These are phyloP conservation scores for Drosophila tropicalis DNA, from an alignment of 1,140 invertebrate species.

Conservation along the genomic window DNA sequence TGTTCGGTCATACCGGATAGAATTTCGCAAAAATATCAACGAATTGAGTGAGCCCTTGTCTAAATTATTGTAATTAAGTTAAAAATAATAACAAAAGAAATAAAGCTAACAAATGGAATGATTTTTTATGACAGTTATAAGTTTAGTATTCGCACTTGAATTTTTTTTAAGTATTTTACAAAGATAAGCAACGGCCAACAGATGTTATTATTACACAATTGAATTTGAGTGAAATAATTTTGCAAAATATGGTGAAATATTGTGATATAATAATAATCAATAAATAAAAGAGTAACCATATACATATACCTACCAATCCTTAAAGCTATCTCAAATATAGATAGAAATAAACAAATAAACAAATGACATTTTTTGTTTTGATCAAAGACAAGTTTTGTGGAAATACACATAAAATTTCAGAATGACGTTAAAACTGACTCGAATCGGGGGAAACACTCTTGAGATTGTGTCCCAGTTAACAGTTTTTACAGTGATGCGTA, in stretches of 20 bases:
- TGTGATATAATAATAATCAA: neutral
- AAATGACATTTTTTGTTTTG: no score
- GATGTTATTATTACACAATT: constrained; percentile 1
- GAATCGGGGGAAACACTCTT: constrained; percentile 11
- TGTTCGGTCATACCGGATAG: neutral
- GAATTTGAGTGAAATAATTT: neutral
- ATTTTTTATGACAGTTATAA: constrained; percentile 2
- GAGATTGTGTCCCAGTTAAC: neutral
- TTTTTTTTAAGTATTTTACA: neutral
- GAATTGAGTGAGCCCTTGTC: neutral
- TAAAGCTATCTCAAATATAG: no score
- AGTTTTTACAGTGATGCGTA: constrained; percentile 5
- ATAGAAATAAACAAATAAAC: no score
- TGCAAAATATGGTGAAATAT: constrained; percentile 13
- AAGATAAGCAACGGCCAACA: neutral
- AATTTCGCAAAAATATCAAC: neutral
- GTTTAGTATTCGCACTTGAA: neutral
- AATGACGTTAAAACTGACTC: neutral
- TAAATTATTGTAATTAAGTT: constrained; percentile 9
- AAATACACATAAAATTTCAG: neutral
- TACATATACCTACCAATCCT: neutral
- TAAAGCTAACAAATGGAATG: neutral
- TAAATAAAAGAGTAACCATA: neutral
- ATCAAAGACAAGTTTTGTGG: neutral
- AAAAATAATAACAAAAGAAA: no score